Evolutionary conservation across 1,140 invertebrate genomes (phyloP), one percentile per base, ranked within the genome.

Genomic region (Neuroterus valhalla): DNA sequence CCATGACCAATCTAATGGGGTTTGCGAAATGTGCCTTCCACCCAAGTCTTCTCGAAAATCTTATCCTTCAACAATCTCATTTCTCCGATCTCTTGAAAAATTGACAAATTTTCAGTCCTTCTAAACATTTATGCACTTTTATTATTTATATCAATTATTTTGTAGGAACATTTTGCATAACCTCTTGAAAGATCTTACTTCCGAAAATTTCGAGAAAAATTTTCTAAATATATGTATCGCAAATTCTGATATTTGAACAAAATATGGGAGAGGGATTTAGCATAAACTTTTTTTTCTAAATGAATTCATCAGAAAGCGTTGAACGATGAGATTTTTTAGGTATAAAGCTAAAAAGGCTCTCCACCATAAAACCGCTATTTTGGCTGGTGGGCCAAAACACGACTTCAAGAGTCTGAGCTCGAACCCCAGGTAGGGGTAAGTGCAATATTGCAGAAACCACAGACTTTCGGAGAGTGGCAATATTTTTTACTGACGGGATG

Each of bases 361-460:
- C 77, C 72, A 83, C 78, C 83, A 85, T 86, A 87, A 89, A 86
- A 78, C 76, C 76, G 73, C 81, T 82, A 80, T 48, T 82, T 81
- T 81, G 76, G 72, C 78, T 82, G 78, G 79, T 82, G 78, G 23
- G 79, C 26, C 69, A 72, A 80, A 77, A 78, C 76, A 75, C 31
- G 31, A 31, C 31, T 1, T 6, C 8, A 38, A 38, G 10, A 38
- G 4, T 38, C 31, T 10, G 10, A 10, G 10, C 31, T 38, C 5
- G 31, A 38, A 38, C 31, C 31, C 31, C 31, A 38, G 31, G 31
- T 38, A 74, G 52, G 62, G 14, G 66, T 71, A 66, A 48, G 52
- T 31, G 66, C 70, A 15, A 26, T 72, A 31, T 19, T 70, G 74
- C 12, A 62, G 68, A 84, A 87, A 86, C 84, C 86, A 70, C 84